phyloP scores from a whole-genome alignment of 1,140 invertebrate species.

The Heliconius hewitsoni region DNA sequence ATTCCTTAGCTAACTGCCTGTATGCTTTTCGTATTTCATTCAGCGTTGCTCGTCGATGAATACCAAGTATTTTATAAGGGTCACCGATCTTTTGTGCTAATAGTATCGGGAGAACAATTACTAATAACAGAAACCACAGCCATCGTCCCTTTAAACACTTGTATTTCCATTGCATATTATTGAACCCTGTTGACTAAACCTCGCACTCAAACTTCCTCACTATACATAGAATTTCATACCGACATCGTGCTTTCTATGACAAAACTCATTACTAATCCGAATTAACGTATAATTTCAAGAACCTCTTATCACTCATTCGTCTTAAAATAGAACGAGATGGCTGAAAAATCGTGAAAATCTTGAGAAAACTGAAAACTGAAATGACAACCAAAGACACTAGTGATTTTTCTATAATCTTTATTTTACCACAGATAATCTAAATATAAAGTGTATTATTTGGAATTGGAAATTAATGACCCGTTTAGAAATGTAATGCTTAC shows the following conservation, averaged over 20 bases:
- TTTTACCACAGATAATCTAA: neutral
- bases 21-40: constrained; percentile 95
- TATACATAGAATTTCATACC: constrained; percentile 61
- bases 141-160: constrained; percentile 67
- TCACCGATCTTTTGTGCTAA: constrained; percentile 84
- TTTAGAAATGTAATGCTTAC: no score
- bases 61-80: constrained; percentile 93
- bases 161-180: constrained; percentile 75
- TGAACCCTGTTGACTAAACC: constrained; percentile 43
- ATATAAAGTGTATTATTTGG: no score
- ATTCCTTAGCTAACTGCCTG: constrained; percentile 93
- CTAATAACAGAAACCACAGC: constrained; percentile 57
- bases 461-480: no score
- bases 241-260: constrained; percentile 41
- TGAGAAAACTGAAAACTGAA: constrained; percentile 52
- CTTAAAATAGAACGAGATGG: constrained; percentile 71
- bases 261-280: constrained; percentile 52
- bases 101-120: constrained; percentile 54
- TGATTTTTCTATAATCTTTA: constrained; percentile 9
- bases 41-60: constrained; percentile 86
- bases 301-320: constrained; percentile 68
- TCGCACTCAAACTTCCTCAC: constrained; percentile 49
- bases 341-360: constrained; percentile 59
- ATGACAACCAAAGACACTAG: constrained; percentile 23
- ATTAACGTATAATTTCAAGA: constrained; percentile 51